phyloP scores from a whole-genome alignment of 2,888 invertebrate genomes.

The Dolichopus griseipennis region DNA sequence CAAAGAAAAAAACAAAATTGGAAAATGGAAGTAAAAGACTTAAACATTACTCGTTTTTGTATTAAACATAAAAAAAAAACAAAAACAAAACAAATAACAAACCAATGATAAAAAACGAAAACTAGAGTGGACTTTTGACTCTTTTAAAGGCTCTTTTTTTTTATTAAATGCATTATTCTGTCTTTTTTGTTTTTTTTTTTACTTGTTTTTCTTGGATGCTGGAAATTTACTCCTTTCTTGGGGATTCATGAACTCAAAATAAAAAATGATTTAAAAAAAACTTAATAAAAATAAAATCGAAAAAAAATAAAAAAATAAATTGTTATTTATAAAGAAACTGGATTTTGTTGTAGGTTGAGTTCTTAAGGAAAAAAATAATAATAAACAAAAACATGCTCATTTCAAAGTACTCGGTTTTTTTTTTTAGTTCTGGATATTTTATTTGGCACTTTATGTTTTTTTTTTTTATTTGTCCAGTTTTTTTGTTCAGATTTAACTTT shows the following conservation, averaged over 20 bases:
- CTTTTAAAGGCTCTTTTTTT: not conserved
- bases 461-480: not conserved
- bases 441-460: not conserved
- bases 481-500: not conserved
- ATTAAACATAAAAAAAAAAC: not conserved
- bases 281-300: no score
- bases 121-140: not conserved
- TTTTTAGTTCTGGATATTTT: not conserved
- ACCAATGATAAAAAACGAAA: not conserved
- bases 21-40: not conserved
- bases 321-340: not conserved
- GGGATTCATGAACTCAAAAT: not conserved
- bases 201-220: not conserved
- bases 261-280: no score
- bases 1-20: not conserved
- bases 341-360: conserved; percentile 1
- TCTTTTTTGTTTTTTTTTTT: not conserved
- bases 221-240: not conserved
- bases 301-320: not conserved
- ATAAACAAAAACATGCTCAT: no score
- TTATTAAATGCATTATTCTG: not conserved
- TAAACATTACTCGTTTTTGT: not conserved
- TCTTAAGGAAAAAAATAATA: not conserved
- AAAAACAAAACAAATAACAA: not conserved
- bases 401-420: no score